Conservation (phyloP, 2,797 vertebrate species). For the Tragopan temminckii region DNA sequence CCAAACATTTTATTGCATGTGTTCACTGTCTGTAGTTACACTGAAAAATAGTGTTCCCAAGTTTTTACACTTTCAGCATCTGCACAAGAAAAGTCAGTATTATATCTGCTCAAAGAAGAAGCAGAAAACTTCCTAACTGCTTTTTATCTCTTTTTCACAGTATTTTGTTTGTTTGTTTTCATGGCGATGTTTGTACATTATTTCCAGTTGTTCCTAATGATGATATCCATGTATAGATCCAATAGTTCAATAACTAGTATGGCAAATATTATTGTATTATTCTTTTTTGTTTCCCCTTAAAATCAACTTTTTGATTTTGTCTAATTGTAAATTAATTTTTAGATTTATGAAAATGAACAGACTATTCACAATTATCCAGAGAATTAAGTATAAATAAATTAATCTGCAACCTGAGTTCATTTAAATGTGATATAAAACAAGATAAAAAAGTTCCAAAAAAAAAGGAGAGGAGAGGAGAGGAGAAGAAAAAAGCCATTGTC, state of each 20-base stretch:
- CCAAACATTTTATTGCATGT: accelerated
- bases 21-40: background rate
- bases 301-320: accelerated
- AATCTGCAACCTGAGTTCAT: background rate
- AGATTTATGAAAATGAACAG: background rate
- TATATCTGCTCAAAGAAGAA: background rate
- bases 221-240: background rate
- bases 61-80: background rate
- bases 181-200: background rate
- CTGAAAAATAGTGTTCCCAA: background rate
- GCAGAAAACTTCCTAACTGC: background rate
- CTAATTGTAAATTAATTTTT: accelerated
- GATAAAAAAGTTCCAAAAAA: background rate
- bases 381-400: background rate
- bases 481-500: background rate
- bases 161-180: accelerated
- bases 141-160: accelerated
- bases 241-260: background rate
- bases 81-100: background rate
- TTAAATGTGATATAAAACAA: background rate
- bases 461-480: too few relatives aligned
- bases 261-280: accelerated
- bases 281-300: background rate
- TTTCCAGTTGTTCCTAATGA: background rate
- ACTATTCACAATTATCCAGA: accelerated